Evolutionary conservation across 2,888 invertebrate genomes (phyloP).

Genomic region (Pogonocherus hispidulus): DNA sequence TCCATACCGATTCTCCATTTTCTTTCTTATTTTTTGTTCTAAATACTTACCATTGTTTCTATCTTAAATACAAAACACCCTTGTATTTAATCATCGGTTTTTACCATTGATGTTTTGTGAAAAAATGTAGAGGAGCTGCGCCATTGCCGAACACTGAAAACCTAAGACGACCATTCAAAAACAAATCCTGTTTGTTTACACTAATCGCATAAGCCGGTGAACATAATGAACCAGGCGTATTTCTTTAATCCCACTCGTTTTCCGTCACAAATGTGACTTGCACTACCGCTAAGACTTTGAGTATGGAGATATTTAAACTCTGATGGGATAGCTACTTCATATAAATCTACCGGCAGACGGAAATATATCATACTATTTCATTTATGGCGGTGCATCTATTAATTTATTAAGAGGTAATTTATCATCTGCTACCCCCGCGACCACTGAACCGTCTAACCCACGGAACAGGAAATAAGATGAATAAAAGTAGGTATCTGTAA

Average conservation of each 20-base stretch:
- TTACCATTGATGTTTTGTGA: no score
- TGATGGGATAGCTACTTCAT: conserved; percentile 36
- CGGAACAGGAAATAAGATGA: conserved; percentile 7
- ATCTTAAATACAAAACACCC: no score
- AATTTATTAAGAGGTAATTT: conserved; percentile 47
- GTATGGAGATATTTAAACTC: conserved; percentile 20
- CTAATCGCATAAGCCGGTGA: conserved; percentile 58
- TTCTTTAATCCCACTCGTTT: conserved; percentile 51
- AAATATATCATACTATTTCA: conserved; percentile 37
- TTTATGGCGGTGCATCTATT: conserved; percentile 40
- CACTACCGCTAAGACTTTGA: conserved; percentile 37
- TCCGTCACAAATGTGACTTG: conserved; percentile 45
- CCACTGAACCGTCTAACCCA: not conserved
- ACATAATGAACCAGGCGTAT: conserved; percentile 57
- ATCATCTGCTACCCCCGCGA: conserved; percentile 41
- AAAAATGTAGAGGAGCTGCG: no score
- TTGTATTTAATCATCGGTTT: no score
- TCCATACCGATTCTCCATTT: no score
- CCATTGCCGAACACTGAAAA: no score
- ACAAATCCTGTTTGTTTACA: conserved; percentile 48
- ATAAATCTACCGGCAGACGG: conserved; percentile 38
- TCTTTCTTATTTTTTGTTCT: no score
- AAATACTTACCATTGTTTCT: no score
- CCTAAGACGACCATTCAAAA: conserved; percentile 4
- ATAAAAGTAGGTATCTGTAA: not conserved